A percentile compares a stretch with the other conserved stretches of the same genome.
phyloP scores from a whole-genome alignment of 2,113 vertebrate genomes.

The Xenus cinereus region DNA sequence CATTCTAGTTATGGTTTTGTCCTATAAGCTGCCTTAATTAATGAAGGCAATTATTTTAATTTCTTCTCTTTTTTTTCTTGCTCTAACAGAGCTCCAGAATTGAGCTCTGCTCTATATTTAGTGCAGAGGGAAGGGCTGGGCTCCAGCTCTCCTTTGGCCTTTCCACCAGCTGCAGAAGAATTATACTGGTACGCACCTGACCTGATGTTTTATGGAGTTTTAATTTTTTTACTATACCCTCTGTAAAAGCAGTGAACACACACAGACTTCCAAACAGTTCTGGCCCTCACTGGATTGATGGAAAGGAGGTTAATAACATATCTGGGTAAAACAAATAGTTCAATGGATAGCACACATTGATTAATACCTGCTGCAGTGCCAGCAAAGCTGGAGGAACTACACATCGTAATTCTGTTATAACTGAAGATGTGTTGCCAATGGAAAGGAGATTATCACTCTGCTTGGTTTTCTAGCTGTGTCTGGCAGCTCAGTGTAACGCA shows the following conservation, averaged over 20 bases:
- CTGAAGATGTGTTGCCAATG: not conserved
- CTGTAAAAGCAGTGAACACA: not conserved
- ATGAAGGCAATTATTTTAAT: not conserved
- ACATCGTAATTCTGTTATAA: not conserved
- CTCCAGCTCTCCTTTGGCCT: not conserved
- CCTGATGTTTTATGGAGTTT: not conserved
- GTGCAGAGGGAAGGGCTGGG: not conserved
- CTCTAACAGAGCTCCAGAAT: not conserved
- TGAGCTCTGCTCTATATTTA: not conserved
- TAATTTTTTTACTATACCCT: constrained; percentile 4
- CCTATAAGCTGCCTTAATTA: not conserved
- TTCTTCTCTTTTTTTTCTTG: not conserved
- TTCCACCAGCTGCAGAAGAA: not conserved
- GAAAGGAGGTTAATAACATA: constrained; percentile 54
- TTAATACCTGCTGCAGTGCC: constrained; percentile 5
- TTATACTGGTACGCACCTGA: not conserved
- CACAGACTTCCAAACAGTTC: not conserved
- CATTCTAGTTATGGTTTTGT: not conserved
- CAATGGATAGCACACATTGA: not conserved
- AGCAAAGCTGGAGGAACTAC: not conserved
- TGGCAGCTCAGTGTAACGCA: not conserved
- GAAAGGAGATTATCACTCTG: not conserved
- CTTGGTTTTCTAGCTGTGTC: not conserved
- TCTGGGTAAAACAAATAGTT: constrained; percentile 44
- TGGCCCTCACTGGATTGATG: not conserved